These are phyloP conservation scores for Noctuana brunneofusca DNA, from an alignment of 2,888 invertebrate genomes.

Conservation along the genomic window DNA sequence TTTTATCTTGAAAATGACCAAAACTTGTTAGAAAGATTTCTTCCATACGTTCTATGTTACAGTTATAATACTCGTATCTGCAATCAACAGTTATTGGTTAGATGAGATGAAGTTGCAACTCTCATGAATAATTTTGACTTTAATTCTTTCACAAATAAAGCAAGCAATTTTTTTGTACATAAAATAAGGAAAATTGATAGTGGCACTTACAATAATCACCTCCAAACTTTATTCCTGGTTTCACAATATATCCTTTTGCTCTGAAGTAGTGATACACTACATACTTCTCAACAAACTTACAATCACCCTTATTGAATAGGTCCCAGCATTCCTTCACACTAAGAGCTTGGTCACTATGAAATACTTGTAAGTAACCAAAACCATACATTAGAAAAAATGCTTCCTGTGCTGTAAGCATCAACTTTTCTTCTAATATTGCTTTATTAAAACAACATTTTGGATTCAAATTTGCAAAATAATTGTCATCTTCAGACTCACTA, in stretches of 20 bases:
- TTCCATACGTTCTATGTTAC: not conserved
- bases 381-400: constrained; percentile 88
- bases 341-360: constrained; percentile 75
- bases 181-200: too few relatives aligned
- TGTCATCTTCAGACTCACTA: constrained; percentile 85
- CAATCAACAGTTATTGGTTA: too few relatives aligned
- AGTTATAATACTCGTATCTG: too few relatives aligned
- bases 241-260: constrained; percentile 95
- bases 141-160: too few relatives aligned
- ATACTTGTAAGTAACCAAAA: constrained; percentile 86
- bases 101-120: too few relatives aligned
- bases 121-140: too few relatives aligned
- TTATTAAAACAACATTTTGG: constrained; percentile 84
- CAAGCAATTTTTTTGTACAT: too few relatives aligned
- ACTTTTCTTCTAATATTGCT: constrained; percentile 83
- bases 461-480: constrained; percentile 84
- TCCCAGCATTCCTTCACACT: constrained; percentile 81
- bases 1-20: not conserved
- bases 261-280: constrained; percentile 92
- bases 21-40: not conserved
- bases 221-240: constrained; percentile 94
- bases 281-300: constrained; percentile 86
- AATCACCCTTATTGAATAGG: constrained; percentile 81
- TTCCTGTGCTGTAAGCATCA: constrained; percentile 89
- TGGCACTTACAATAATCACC: constrained; percentile 90